Evolutionary conservation across 2,113 vertebrate genomes (phyloP).

Genomic region (Pomatostomus ruficeps): DNA sequence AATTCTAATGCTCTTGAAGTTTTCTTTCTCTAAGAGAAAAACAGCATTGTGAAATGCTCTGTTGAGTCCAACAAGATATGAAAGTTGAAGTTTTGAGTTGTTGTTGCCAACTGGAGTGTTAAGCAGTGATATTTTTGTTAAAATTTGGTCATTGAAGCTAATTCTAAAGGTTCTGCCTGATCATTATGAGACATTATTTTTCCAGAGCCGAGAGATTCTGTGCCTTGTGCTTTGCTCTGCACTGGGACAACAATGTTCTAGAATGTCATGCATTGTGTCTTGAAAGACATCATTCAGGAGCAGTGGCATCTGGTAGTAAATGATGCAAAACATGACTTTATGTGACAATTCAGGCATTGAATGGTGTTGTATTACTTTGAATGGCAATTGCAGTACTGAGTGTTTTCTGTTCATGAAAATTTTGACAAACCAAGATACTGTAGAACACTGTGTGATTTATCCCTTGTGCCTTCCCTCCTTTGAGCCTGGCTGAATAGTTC

Average conservation of each 20-base stretch:
- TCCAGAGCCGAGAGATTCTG: neutral
- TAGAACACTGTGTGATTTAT: neutral
- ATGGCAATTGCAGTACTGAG: neutral
- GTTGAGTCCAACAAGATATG: neutral
- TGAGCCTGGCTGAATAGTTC: neutral
- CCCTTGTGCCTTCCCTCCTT: neutral
- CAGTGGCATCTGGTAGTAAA: neutral
- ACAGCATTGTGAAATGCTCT: neutral
- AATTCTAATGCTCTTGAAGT: neutral
- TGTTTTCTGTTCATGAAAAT: neutral
- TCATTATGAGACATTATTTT: neutral
- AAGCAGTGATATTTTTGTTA: neutral
- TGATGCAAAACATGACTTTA: neutral
- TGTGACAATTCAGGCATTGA: neutral
- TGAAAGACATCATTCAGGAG: neutral
- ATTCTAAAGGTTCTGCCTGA: neutral
- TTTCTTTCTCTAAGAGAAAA: neutral
- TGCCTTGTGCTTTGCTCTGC: neutral
- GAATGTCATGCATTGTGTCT: neutral
- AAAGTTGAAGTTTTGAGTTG: neutral
- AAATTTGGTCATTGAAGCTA: neutral
- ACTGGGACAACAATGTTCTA: neutral
- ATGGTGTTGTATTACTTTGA: neutral
- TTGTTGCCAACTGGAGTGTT: neutral
- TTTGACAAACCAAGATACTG: neutral